phyloP scores from a whole-genome alignment of 2,797 vertebrate species.

The Danio kyathit region DNA sequence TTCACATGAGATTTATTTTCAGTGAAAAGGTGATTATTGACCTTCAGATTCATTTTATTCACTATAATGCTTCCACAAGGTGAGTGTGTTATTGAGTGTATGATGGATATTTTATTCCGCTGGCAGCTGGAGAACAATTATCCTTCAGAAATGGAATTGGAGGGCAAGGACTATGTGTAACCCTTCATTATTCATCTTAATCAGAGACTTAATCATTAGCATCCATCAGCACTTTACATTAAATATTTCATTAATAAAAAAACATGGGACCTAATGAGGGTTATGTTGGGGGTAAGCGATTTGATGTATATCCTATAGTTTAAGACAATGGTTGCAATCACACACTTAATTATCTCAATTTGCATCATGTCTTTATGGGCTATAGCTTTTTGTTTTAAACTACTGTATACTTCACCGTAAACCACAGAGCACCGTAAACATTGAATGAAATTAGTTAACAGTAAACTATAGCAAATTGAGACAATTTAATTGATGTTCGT shows the following conservation, averaged over 20 bases:
- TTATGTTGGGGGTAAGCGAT: not conserved
- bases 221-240: conserved; percentile 45
- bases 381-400: not conserved
- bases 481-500: too few species aligned
- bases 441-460: not conserved
- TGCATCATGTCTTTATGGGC: not conserved
- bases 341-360: not conserved
- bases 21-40: not conserved
- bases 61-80: conserved; percentile 55
- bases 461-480: not conserved
- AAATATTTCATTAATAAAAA: conserved; percentile 39
- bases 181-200: conserved; percentile 77
- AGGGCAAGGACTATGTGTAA: conserved; percentile 70
- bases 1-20: not conserved
- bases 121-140: conserved; percentile 74
- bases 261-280: conserved; percentile 12
- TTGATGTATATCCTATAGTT: conserved; percentile 8
- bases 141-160: conserved; percentile 74
- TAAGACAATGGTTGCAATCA: not conserved
- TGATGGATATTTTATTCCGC: conserved; percentile 60
- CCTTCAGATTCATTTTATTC: conserved; percentile 16
- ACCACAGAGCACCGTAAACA: not conserved
- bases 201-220: conserved; percentile 76
- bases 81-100: conserved; percentile 36
- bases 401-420: not conserved